Evolutionary conservation across 1,140 invertebrate species (phyloP), one percentile per base, ranked within the genome.

Genomic region (Plutomurus gul): DNA sequence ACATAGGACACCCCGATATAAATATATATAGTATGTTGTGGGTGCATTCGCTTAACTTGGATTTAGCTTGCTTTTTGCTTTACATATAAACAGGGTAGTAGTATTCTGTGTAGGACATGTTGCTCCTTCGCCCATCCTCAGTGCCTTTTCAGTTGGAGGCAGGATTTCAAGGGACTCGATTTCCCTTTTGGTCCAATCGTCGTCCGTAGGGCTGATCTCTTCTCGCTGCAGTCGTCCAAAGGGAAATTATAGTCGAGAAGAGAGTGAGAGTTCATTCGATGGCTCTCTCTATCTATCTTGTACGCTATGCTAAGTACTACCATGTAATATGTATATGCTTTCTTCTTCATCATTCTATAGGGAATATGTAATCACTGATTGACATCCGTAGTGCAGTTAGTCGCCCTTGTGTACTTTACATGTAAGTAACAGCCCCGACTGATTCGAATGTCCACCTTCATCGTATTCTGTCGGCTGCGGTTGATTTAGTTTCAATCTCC

Each of bases 161-260:
- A 72, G 70, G 70, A 72, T 72, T 72, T 72, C 20, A 72, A 72
- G 70, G 70, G 70, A 72, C 70, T 72, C 37, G 40, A 72, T 72
- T 40, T 72, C 70, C 70, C 39, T 46, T 56, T 20, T 46, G 37
- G 70, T 16, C 70, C 70, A 72, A 72, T 72, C 70, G 36, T 25
- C 25, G 25, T 13, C 11, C 70, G 40, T 40, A 72, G 70, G 70
- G 37, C 36, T 72, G 70, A 40, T 72, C 56, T 65, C n/a, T n/a
- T n/a, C n/a, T n/a, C n/a, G n/a, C n/a, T n/a, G n/a, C n/a, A n/a
- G n/a, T n/a, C n/a, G n/a, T n/a, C 56, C 51, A 56, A 56, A 16
- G 20, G 30, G 18, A 65, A 65, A 65, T n/a, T n/a, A 65, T 65
- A n/a, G 36, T 65, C 4, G 1, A 25, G 30, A 25, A 30, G 56